Evolutionary conservation across 2,113 vertebrate species (phyloP).

Genomic region (Sylvilagus bachmani): DNA sequence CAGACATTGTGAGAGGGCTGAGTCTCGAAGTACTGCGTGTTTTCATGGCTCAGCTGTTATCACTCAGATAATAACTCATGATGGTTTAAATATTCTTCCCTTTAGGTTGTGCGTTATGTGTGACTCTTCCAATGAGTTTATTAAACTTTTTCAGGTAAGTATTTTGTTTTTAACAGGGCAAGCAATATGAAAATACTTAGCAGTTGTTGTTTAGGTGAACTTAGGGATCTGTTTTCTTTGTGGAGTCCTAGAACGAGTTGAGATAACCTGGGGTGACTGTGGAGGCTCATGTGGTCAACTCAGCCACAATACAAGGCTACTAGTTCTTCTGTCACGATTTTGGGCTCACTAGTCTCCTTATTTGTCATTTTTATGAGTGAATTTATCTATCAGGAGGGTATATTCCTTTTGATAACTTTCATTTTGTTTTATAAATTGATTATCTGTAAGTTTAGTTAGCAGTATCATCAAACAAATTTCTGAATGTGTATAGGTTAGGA

Average conservation of each 20-base stretch:
- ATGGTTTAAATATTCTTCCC: constrained; percentile 71
- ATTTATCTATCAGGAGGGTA: neutral
- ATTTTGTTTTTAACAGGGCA: constrained; percentile 48
- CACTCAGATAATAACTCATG: neutral
- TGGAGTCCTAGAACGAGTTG: constrained; percentile 7
- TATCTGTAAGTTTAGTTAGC: neutral
- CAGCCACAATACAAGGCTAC: neutral
- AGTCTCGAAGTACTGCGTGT: neutral
- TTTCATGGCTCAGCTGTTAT: constrained; percentile 37
- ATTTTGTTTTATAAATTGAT: constrained; percentile 38
- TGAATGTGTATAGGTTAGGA: neutral
- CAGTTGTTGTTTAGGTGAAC: constrained; percentile 31
- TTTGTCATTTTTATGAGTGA: constrained; percentile 27
- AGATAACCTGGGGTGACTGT: neutral
- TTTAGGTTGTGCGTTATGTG: constrained; percentile 94
- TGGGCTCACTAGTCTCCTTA: neutral
- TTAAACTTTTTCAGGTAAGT: constrained; percentile 96
- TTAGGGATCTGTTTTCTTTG: constrained; percentile 31
- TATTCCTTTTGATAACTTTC: neutral
- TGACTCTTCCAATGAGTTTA: constrained; percentile 98
- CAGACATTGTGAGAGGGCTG: neutral
- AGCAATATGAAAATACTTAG: constrained; percentile 18
- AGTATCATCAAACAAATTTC: constrained; percentile 12
- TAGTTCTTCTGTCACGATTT: neutral
- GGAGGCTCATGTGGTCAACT: neutral